These are phyloP conservation scores for Litoditis marina DNA, from an alignment of 2,888 invertebrate species.

Conservation along the genomic window DNA sequence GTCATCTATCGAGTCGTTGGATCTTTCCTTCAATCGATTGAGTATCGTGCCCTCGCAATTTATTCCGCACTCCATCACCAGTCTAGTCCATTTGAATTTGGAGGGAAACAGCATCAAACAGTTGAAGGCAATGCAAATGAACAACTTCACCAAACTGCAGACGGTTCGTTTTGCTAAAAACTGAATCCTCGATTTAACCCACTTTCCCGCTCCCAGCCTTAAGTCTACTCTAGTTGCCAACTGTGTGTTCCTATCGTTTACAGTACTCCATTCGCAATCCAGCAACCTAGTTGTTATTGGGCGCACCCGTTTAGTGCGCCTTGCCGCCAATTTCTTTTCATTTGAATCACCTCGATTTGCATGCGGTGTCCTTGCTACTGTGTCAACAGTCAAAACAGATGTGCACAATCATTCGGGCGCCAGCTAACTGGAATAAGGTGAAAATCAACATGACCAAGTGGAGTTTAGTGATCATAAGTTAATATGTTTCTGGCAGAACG, in stretches of 20 bases:
- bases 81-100: constrained; percentile 31
- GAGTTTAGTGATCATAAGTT: too few species aligned
- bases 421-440: too few species aligned
- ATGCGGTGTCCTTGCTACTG: background rate
- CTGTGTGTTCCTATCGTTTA: background rate
- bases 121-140: constrained; percentile 25
- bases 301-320: background rate
- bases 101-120: constrained; percentile 35
- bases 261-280: constrained; percentile 2
- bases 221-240: too few species aligned
- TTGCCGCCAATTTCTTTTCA: too few species aligned
- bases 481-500: too few species aligned
- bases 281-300: too few species aligned
- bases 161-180: too few species aligned
- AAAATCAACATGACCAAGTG: too few species aligned
- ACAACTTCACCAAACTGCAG: constrained; percentile 48
- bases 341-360: constrained; percentile 1
- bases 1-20: constrained; percentile 29
- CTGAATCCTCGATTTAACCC: background rate
- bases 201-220: background rate
- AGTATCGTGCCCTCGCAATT: constrained; percentile 24
- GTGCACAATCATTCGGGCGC: too few species aligned
- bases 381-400: too few species aligned
- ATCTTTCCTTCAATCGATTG: constrained; percentile 25
- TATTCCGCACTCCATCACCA: constrained; percentile 20